A percentile compares a stretch with the other conserved stretches of the same genome.
Conservation (phyloP, 53 echinoderm and acorn worm species). For the Hippasteria phrygiana region DNA sequence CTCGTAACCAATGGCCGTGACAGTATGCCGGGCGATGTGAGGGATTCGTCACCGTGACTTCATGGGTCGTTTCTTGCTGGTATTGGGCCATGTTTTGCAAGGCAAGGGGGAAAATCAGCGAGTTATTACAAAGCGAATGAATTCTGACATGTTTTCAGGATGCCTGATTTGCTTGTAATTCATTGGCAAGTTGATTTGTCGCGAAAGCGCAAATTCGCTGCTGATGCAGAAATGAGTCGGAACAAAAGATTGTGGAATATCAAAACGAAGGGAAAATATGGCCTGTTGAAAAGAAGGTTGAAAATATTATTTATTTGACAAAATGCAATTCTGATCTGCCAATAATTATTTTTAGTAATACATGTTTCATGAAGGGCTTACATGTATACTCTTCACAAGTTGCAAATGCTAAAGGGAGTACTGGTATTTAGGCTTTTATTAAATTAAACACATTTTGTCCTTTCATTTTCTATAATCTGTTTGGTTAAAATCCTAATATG, state of each 20-base stretch:
- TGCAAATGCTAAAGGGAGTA: too few relatives aligned
- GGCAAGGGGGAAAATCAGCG: conserved; percentile 25
- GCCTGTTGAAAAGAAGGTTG: background rate
- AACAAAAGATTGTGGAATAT: background rate
- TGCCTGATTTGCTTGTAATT: conserved; percentile 33
- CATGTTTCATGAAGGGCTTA: too few relatives aligned
- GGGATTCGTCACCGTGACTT: conserved; percentile 36
- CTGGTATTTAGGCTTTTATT: too few relatives aligned
- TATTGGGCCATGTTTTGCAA: background rate
- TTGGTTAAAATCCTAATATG: too few relatives aligned
- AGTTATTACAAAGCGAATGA: conserved; percentile 39
- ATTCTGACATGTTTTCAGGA: conserved; percentile 48
- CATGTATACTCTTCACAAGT: too few relatives aligned
- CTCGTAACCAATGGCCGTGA: background rate
- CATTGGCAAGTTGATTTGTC: conserved; percentile 20
- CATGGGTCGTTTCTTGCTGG: conserved; percentile 1
- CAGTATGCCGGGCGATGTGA: background rate
- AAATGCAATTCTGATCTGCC: too few relatives aligned
- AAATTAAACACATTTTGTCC: too few relatives aligned
- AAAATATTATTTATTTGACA: too few relatives aligned
- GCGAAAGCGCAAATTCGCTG: conserved; percentile 28
- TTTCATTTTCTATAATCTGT: too few relatives aligned
- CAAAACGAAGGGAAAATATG: background rate
- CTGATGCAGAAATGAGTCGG: conserved; percentile 29
- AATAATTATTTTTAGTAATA: too few relatives aligned